Conservation (phyloP, 2,113 vertebrate genomes). For the Centropus bengalensis region DNA sequence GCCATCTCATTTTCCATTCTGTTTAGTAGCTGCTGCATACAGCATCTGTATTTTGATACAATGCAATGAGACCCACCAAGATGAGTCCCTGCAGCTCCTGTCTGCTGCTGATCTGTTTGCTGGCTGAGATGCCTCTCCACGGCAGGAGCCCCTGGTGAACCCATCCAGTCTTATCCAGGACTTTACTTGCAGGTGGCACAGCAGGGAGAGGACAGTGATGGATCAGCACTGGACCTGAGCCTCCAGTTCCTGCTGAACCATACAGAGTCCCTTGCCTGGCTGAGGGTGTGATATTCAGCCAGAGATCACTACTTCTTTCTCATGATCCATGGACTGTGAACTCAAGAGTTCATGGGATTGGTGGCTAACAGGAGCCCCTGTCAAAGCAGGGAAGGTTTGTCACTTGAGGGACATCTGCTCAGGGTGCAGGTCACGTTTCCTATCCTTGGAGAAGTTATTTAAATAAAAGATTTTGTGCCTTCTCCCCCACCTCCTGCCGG, state of each 20-base stretch:
- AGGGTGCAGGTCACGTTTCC: not conserved
- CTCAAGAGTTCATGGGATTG: accelerated
- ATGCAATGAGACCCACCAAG: not conserved
- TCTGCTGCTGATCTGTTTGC: not conserved
- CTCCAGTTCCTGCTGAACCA: not conserved
- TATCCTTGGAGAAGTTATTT: not conserved
- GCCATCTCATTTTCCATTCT: not conserved
- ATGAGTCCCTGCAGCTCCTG: not conserved
- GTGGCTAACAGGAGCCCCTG: not conserved
- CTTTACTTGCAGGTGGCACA: not conserved
- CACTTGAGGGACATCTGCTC: not conserved
- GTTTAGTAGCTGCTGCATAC: not conserved
- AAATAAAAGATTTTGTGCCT: not conserved
- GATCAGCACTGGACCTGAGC: not conserved
- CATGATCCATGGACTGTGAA: not conserved
- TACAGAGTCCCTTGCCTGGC: accelerated
- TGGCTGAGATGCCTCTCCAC: not conserved
- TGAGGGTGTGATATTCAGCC: not conserved
- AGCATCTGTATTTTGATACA: not conserved
- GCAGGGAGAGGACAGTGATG: not conserved
- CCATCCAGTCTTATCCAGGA: not conserved
- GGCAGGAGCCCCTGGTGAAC: not conserved
- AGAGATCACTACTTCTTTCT: not conserved
- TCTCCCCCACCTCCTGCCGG: not conserved
- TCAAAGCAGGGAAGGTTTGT: not conserved